Percentiles rank a stretch among this genome's conserved stretches.
phyloP scores from a whole-genome alignment of 2,888 invertebrate species.

The Strigamia transsilvanica region DNA sequence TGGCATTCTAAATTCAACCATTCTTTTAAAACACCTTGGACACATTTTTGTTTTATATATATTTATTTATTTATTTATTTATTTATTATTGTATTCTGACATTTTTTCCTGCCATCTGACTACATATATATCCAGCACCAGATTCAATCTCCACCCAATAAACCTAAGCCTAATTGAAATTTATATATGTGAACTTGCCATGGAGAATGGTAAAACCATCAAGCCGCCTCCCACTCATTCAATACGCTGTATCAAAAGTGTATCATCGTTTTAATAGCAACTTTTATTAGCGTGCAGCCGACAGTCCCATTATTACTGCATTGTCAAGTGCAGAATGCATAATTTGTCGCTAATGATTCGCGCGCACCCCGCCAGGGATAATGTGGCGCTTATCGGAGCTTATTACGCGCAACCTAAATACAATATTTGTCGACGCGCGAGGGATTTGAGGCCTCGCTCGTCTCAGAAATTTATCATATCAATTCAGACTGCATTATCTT shows the following conservation, averaged over 20 bases:
- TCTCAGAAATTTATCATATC: slow-evolving; percentile 50
- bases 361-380: slow-evolving; percentile 33
- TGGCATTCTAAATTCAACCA: neutral
- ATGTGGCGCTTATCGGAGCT: slow-evolving; percentile 52
- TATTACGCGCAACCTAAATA: slow-evolving; percentile 50
- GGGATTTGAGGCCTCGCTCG: slow-evolving; percentile 38
- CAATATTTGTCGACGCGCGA: slow-evolving; percentile 50
- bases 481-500: slow-evolving; percentile 52
- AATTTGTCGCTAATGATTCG: slow-evolving; percentile 55
- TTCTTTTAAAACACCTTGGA: neutral
- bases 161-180: slow-evolving; percentile 40
- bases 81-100: neutral
- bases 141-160: slow-evolving; percentile 39
- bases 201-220: slow-evolving; percentile 1
- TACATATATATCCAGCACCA: neutral
- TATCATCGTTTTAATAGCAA: slow-evolving; percentile 53
- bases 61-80: neutral
- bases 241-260: slow-evolving; percentile 43
- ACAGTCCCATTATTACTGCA: slow-evolving; percentile 54
- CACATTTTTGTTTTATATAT: neutral
- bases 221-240: slow-evolving; percentile 6
- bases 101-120: neutral
- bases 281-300: slow-evolving; percentile 54
- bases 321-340: slow-evolving; percentile 56
- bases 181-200: slow-evolving; percentile 29